Evolutionary conservation across 2,113 vertebrate species (phyloP).

Genomic region (Tricholaema leucomelas): DNA sequence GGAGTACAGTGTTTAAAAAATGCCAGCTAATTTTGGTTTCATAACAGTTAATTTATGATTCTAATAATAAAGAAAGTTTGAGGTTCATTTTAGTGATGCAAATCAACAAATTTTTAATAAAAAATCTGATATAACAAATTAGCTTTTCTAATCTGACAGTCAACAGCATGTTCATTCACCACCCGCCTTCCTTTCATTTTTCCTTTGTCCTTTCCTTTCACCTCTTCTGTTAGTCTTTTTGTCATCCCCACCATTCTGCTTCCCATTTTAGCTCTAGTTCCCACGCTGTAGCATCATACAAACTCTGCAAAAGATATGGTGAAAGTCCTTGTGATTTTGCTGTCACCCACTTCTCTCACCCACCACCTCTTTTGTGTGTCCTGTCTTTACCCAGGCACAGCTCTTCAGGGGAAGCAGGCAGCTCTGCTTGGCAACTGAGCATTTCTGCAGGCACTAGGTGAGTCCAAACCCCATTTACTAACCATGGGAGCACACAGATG

Average conservation of each 20-base stretch:
- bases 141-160: neutral
- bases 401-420: neutral
- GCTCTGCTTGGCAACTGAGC: neutral
- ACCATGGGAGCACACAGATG: fast-evolving
- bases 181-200: neutral
- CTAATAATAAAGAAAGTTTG: neutral
- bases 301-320: neutral
- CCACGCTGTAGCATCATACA: neutral
- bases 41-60: neutral
- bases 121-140: neutral
- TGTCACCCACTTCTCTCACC: neutral
- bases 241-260: neutral
- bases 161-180: neutral
- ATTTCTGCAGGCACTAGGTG: neutral
- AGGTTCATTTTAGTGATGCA: neutral
- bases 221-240: neutral
- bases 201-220: neutral
- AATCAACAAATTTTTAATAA: neutral
- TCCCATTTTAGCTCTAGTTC: neutral
- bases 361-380: neutral
- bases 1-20: neutral
- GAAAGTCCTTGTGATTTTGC: neutral
- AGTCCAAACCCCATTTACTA: neutral
- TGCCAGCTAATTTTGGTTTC: neutral
- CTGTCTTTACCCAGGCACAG: neutral